phyloP scores from a whole-genome alignment of 2,888 invertebrate species.

The Allolobophora icterica region DNA sequence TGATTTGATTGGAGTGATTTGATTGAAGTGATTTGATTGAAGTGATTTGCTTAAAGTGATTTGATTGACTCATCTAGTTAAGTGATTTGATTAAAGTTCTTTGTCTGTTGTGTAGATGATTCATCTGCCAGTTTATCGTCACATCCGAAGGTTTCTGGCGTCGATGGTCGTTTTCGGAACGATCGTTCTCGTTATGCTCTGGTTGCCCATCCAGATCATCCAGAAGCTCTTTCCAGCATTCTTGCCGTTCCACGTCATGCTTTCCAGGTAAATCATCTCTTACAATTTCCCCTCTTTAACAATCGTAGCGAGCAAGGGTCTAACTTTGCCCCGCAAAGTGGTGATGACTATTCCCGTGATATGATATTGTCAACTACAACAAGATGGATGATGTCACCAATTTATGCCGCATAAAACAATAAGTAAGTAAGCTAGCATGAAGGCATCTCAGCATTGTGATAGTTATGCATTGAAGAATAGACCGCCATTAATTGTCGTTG shows the following conservation, averaged over 20 bases:
- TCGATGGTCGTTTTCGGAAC: conserved; percentile 89
- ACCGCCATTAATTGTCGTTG: too few relatives aligned
- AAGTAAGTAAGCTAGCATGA: too few relatives aligned
- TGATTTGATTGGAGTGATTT: too few relatives aligned
- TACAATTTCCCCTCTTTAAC: not conserved
- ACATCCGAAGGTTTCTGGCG: conserved; percentile 86
- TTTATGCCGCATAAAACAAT: too few relatives aligned
- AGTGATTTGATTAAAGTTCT: not conserved
- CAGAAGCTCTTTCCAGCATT: conserved; percentile 78
- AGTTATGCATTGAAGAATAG: too few relatives aligned
- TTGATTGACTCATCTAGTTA: too few relatives aligned
- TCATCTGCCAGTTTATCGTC: conserved; percentile 88
- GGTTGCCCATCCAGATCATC: conserved; percentile 89
- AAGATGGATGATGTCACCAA: not conserved
- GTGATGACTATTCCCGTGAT: not conserved
- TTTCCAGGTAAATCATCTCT: conserved; percentile 62
- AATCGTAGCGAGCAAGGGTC: too few relatives aligned
- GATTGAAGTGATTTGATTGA: too few relatives aligned
- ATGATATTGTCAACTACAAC: not conserved
- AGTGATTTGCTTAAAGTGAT: not conserved
- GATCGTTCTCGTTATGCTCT: conserved; percentile 91
- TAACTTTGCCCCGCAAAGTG: too few relatives aligned
- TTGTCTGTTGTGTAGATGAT: conserved; percentile 79
- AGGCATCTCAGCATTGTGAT: too few relatives aligned
- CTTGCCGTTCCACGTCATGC: conserved; percentile 89